These are phyloP conservation scores for Drosophila helvetica DNA, from an alignment of 2,888 invertebrate genomes.

Conservation along the genomic window DNA sequence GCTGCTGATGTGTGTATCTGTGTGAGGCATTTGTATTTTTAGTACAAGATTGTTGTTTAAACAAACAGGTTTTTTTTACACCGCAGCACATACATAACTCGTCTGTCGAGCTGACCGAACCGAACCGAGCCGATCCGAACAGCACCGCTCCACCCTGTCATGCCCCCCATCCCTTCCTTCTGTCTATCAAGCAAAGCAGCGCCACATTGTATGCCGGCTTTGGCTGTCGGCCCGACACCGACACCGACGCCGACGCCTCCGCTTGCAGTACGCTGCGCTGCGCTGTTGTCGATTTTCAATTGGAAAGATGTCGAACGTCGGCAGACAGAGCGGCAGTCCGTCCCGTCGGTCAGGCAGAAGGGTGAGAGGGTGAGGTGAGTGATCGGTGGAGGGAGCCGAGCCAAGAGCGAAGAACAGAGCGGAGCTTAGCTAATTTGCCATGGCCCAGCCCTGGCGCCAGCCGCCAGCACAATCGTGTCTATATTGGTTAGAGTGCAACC, in stretches of 20 bases:
- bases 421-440: conserved; percentile 73
- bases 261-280: conserved; percentile 56
- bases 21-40: conserved; percentile 73
- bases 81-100: conserved; percentile 79
- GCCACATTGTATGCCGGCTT: conserved; percentile 52
- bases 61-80: conserved; percentile 76
- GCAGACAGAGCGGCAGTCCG: conserved; percentile 66
- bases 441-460: conserved; percentile 76
- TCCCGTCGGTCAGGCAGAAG: conserved; percentile 1
- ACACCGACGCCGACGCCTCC: conserved; percentile 58
- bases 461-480: conserved; percentile 8
- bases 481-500: conserved; percentile 19
- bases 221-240: conserved; percentile 37
- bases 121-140: conserved; percentile 9
- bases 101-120: conserved; percentile 57
- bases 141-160: conserved; percentile 32
- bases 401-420: conserved; percentile 2
- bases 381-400: background rate
- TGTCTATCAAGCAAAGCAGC: conserved; percentile 59
- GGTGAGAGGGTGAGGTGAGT: background rate
- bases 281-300: conserved; percentile 79
- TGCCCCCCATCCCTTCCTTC: background rate
- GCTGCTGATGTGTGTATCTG: conserved; percentile 34
- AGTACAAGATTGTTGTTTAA: conserved; percentile 80
- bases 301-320: conserved; percentile 34